phyloP scores from a whole-genome alignment of 2,797 vertebrate genomes.

The Chiloscyllium punctatum region DNA sequence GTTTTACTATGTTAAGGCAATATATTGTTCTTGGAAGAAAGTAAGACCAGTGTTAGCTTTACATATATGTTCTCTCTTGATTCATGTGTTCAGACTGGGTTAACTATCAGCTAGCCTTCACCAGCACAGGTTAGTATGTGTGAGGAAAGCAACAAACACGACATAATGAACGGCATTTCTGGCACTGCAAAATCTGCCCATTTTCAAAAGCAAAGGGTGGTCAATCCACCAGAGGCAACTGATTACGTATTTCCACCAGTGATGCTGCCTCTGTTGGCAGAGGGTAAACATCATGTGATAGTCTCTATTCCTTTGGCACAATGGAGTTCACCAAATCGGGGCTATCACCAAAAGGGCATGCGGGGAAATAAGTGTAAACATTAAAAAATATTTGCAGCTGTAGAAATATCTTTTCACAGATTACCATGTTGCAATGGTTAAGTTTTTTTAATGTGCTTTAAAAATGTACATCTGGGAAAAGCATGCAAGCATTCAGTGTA shows the following conservation, averaged over 20 bases:
- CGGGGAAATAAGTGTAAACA: not conserved
- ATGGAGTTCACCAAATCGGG: not conserved
- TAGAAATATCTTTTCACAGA: not conserved
- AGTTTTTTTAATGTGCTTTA: not conserved
- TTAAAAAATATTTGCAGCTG: not conserved
- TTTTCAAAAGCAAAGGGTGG: not conserved
- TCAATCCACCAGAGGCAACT: not conserved
- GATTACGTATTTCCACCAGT: not conserved
- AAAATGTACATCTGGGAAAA: not conserved
- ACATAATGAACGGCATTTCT: not conserved
- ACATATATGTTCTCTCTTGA: not conserved
- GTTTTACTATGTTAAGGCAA: not conserved
- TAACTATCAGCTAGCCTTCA: not conserved
- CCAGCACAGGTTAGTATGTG: not conserved
- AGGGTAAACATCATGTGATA: not conserved
- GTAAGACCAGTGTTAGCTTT: not conserved
- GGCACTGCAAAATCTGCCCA: too few species aligned
- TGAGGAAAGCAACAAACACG: not conserved
- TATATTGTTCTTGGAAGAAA: not conserved
- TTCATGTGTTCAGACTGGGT: not conserved
- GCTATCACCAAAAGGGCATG: not conserved
- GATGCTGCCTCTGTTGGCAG: not conserved
- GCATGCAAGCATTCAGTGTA: not conserved
- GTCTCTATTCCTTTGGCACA: not conserved
- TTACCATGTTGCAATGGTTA: slow-evolving; percentile 6